Evolutionary conservation across 2,797 vertebrate genomes (phyloP), one percentile per base, ranked within the genome.

Genomic region (Menidia menidia): DNA sequence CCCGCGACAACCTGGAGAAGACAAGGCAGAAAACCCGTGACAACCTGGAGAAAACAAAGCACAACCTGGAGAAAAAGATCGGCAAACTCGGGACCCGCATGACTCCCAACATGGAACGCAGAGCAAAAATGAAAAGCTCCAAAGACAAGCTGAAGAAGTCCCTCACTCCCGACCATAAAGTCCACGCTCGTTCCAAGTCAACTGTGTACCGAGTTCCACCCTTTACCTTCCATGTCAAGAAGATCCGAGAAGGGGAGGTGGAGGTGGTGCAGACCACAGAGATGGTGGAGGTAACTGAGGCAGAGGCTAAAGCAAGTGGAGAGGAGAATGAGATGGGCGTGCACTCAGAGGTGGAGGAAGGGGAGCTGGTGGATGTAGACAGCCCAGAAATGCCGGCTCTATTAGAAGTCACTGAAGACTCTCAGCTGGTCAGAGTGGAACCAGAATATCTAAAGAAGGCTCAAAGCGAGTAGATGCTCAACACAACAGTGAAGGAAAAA

Each of bases 201-300:
- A 94, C 95, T 0, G 96, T 98, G 76, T 99, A 99, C 93, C 97
- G 96, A 43, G 97, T 99, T 77, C 97, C 97, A 0, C 98, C 98
- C 4, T 99, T 99, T 88, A 99, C 98, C 75, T 99, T 99, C 90
- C 95, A 97, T 0, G 98, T 99, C 50, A 99, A 99, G 95, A 99
- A 99, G 91, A 94, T 98, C 83, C 92, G 97, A 54, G 96, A 96
- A 51, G 97, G 97, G 0, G 92, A 95, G 79, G 94, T 92, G 80
- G 94, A 92, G 68, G 96, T 91, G 64, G 84, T 94, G 86, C 90
- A 95, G 86, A 93, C 92, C 0, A 94, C 95, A 56, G 96, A 96
- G 88, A 92, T 93, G 1, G 95, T 94, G 1, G 92, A 95, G 6
- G 93, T 95, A 75, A 88, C 93, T 4, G 92, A 94, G n/a, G 93